Conservation (phyloP, 2,113 vertebrate genomes). For the Egretta garzetta region DNA sequence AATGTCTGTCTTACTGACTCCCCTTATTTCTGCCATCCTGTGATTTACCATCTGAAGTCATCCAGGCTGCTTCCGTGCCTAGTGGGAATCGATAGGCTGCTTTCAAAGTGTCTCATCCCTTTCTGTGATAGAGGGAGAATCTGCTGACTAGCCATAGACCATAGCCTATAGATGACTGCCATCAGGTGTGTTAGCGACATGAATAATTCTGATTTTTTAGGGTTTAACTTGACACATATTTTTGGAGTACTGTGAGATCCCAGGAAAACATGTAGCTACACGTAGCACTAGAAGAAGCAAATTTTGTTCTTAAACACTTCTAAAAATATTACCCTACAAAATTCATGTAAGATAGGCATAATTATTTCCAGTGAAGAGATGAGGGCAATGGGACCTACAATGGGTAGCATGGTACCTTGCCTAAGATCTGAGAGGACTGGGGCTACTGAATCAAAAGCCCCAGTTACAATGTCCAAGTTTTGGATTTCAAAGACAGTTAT, state of each 20-base stretch:
- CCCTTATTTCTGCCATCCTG: not conserved
- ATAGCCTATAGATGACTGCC: not conserved
- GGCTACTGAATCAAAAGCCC: not conserved
- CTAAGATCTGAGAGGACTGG: not conserved
- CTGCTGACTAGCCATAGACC: not conserved
- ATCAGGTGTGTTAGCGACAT: not conserved
- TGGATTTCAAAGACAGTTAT: not conserved
- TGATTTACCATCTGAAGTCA: not conserved
- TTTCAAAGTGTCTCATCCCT: not conserved
- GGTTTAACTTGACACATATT: not conserved
- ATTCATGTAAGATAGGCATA: not conserved
- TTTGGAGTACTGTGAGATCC: not conserved
- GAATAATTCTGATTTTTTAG: not conserved
- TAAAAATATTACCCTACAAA: not conserved
- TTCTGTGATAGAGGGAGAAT: not conserved
- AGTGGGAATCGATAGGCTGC: not conserved
- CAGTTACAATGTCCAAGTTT: not conserved
- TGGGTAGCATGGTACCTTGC: not conserved
- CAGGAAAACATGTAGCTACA: not conserved
- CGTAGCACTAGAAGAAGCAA: not conserved
- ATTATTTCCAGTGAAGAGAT: not conserved
- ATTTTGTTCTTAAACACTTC: not conserved
- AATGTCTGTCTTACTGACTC: too few species aligned
- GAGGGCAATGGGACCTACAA: not conserved
- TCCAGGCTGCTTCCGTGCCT: not conserved